A percentile compares a stretch with the other conserved stretches of the same genome.
Evolutionary conservation across 1,140 invertebrate genomes (phyloP).

Genomic region (Ips nitidus): DNA sequence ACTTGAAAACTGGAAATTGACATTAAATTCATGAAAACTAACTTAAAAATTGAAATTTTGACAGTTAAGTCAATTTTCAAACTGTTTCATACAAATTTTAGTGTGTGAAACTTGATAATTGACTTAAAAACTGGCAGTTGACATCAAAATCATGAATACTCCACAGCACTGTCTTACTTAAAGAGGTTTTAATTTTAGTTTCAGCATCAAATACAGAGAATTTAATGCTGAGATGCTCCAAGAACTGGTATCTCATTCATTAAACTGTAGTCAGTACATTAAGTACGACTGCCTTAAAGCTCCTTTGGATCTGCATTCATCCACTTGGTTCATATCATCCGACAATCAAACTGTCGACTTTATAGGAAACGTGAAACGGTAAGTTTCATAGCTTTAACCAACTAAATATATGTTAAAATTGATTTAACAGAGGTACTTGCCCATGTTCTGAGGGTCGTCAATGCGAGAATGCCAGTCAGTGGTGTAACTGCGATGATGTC

Average conservation of each 20-base stretch:
- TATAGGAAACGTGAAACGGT: slow-evolving; percentile 83
- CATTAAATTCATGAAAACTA: too few species aligned
- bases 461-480: slow-evolving; percentile 75
- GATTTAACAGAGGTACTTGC: slow-evolving; percentile 61
- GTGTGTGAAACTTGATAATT: too few species aligned
- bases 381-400: slow-evolving; percentile 20
- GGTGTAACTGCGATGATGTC: slow-evolving; percentile 85
- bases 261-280: slow-evolving; percentile 86
- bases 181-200: slow-evolving; percentile 52
- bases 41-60: too few species aligned
- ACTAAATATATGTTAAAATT: too few species aligned
- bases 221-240: slow-evolving; percentile 89
- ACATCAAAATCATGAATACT: background rate
- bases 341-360: slow-evolving; percentile 77
- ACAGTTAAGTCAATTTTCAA: too few species aligned
- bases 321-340: slow-evolving; percentile 88
- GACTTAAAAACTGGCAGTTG: too few species aligned
- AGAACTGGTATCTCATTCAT: slow-evolving; percentile 83
- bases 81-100: too few species aligned
- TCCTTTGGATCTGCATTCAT: slow-evolving; percentile 81
- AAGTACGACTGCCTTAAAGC: slow-evolving; percentile 91
- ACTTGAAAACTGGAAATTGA: too few species aligned
- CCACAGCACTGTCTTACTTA: too few species aligned
- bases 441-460: slow-evolving; percentile 71
- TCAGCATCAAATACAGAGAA: slow-evolving; percentile 83